A percentile compares a stretch with the other conserved stretches of the same genome.
phyloP scores from a whole-genome alignment of 2,113 vertebrate species.

The Aphyosemion australe region DNA sequence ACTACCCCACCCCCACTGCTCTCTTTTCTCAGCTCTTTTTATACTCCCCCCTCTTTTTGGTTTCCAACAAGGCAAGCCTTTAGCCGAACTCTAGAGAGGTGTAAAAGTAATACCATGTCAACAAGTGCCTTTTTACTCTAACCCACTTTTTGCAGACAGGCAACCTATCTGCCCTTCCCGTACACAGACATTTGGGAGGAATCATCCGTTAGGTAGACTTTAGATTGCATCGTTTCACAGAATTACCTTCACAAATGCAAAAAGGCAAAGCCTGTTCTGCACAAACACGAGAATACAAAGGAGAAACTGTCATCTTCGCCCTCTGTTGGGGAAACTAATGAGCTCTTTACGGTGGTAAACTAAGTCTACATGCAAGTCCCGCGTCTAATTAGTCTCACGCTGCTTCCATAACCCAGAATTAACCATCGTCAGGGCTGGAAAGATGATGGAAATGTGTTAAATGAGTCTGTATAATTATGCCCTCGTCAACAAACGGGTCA shows the following conservation, averaged over 20 bases:
- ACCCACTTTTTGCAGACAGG: conserved; percentile 47
- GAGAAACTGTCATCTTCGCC: conserved; percentile 37
- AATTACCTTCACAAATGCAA: conserved; percentile 48
- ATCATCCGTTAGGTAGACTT: conserved; percentile 53
- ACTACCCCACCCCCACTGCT: conserved; percentile 53
- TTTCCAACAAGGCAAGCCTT: conserved; percentile 71
- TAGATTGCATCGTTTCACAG: conserved; percentile 54
- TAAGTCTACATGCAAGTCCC: conserved; percentile 29
- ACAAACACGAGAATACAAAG: conserved; percentile 52
- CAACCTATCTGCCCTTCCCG: conserved; percentile 5
- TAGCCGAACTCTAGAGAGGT: conserved; percentile 68
- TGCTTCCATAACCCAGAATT: conserved; percentile 15
- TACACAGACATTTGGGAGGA: conserved; percentile 44
- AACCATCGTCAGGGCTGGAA: conserved; percentile 17
- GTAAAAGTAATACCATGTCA: conserved; percentile 75
- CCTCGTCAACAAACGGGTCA: conserved; percentile 32
- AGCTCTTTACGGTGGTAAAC: conserved; percentile 42
- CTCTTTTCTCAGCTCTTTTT: conserved; percentile 60
- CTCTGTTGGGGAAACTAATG: conserved; percentile 40
- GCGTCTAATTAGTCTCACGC: conserved; percentile 14
- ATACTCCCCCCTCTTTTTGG: conserved; percentile 57
- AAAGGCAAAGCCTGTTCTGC: conserved; percentile 33
- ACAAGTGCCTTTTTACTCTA: conserved; percentile 66
- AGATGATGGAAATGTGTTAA: conserved; percentile 36
- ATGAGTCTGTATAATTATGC: conserved; percentile 34